Evolutionary conservation across 1,140 invertebrate species (phyloP), one percentile per base, ranked within the genome.

Genomic region (Drosophila parabipectinata): DNA sequence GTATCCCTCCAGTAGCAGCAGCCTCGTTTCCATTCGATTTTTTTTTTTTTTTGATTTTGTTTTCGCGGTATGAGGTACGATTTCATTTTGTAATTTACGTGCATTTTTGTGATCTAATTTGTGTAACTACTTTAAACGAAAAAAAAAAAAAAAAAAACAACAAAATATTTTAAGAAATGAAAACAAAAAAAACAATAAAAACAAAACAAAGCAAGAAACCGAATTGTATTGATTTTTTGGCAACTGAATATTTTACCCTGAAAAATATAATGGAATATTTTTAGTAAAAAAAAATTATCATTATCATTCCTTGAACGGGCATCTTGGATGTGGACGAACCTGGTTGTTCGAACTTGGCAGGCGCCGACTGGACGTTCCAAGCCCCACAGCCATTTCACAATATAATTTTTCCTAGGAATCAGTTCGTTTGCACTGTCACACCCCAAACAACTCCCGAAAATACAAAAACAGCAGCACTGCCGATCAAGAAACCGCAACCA

Each of bases 21-120:
- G 45, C 62, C 77, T 71, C 50, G 32, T 67, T 79, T 80, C 54
- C 50, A 83, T 61, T 75, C 54, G 32, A 76, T 52, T 39, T 77
- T 68, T 41, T 61, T 37, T 66, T 37, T 66, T 15, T 18, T 18
- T 18, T 18, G 1, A 1, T 61, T 64, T 34, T 51, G 53, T 55
- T 71, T 87, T 83, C 53, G 76, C 53, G 76, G 74, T 83, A 61
- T 79, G 75, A 76, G 75, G 63, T 72, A 82, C 63, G 73, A 69
- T 73, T 83, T 79, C 66, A 88, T 71, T 68, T 72, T 79, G 84
- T 88, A 88, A 83, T 88, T 89, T 89, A 88, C 67, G 80, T 88
- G 83, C 84, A 88, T 88, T 88, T 88, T 88, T 88, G 83, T 88
- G 83, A 88, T 88, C 76, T 88, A 88, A 87, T 88, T 88, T 88